These are phyloP conservation scores for Atta cephalotes DNA, from an alignment of 1,140 invertebrate species.

Conservation along the genomic window DNA sequence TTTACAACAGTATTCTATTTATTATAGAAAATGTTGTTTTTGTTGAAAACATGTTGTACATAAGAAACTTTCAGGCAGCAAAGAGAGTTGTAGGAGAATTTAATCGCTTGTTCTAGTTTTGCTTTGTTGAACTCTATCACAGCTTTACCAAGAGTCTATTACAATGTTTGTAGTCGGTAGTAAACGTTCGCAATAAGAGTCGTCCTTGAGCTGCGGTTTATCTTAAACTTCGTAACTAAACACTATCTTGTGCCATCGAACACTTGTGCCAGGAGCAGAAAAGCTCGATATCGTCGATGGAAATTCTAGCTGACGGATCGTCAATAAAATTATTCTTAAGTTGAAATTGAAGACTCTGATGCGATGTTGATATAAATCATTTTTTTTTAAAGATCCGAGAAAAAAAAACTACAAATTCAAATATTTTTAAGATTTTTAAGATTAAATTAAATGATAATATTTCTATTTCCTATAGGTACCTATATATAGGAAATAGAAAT, in stretches of 20 bases:
- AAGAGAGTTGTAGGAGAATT: not conserved
- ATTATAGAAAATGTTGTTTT: not conserved
- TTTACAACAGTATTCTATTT: not conserved
- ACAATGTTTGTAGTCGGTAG: not conserved
- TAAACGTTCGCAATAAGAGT: conserved; percentile 19
- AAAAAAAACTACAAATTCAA: not conserved
- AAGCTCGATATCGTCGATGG: conserved; percentile 52
- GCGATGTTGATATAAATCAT: not conserved
- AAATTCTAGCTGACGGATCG: conserved; percentile 32
- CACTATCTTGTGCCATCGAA: conserved; percentile 56
- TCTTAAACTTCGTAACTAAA: conserved; percentile 60
- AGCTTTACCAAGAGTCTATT: conserved; percentile 7
- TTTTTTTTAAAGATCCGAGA: not conserved
- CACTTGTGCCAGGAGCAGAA: conserved; percentile 57
- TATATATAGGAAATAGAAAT: too few relatives aligned
- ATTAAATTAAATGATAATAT: not conserved
- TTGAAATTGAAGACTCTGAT: not conserved
- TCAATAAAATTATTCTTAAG: not conserved
- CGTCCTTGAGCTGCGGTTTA: conserved; percentile 65
- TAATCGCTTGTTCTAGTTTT: not conserved
- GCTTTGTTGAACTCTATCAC: not conserved
- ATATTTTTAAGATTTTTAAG: not conserved
- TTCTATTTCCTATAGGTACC: too few relatives aligned
- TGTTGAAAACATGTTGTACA: too few relatives aligned
- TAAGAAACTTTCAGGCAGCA: not conserved